Evolutionary conservation across 2,113 vertebrate species (phyloP), one percentile per base, ranked within the genome.

Genomic region (Gavia stellata): DNA sequence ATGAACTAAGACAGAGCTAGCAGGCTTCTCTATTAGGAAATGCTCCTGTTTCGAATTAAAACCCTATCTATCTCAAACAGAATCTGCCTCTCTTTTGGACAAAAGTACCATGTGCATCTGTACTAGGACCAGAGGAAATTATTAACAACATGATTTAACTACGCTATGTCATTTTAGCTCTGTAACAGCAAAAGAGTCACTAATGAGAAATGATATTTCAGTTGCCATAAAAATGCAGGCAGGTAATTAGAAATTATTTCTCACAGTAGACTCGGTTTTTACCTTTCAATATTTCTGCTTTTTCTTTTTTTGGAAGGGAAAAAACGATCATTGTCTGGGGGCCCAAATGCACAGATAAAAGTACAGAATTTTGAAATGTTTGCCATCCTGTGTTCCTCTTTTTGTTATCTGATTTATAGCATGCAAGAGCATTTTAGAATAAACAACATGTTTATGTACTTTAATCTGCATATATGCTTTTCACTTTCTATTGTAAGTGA

Each of bases 31-130:
- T 55, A 17, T 3, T 20, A 55, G 66, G 62, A 85, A 90, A 52
- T 20, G 44, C n/a, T 86, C 58, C 79, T 93, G 81, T 1, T 96
- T 92, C 18, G 45, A 92, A 88, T 93, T 89, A 95, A 93, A 96
- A 68, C 5, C 13, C 33, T 14, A 44, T 65, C 70, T 55, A 13
- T 83, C 71, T 66, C 58, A 23, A 77, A 18, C 31, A 93, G 71
- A 80, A 70, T 65, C 61, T n/a, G 90, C 52, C 73, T 79, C 34
- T 47, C 26, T 38, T 52, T 55, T 34, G 82, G 63, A 5, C 71
- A 55, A 47, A 17, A 90, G 66, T 20, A 38, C 17, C 3, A 7
- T 28, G 62, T 38, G 73, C 7, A 8, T 25, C 70, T 79, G 61
- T 38, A 7, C 62, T 34, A 58, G 83, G 93, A 58, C 44, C 53